Evolutionary conservation across 2,113 vertebrate species (phyloP).

Genomic region (Tachycineta bicolor): DNA sequence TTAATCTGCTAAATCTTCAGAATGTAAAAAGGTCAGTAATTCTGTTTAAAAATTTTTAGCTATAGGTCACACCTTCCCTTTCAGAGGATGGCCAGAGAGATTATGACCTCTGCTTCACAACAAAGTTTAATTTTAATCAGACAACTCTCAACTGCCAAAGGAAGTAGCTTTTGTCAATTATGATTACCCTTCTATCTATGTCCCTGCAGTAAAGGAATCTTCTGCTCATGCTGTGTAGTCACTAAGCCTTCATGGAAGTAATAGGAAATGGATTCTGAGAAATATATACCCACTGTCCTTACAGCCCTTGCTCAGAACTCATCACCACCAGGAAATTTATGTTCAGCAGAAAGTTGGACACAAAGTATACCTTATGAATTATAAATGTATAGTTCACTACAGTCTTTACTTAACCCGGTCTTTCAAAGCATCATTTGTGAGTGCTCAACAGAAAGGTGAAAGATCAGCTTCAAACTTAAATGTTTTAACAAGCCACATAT

Average conservation of each 20-base stretch:
- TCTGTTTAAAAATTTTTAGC: not conserved
- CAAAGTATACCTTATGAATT: not conserved
- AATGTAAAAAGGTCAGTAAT: not conserved
- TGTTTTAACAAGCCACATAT: accelerated
- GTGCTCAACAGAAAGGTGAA: not conserved
- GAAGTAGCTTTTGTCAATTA: not conserved
- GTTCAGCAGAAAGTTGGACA: not conserved
- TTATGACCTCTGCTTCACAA: not conserved
- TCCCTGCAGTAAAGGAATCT: not conserved
- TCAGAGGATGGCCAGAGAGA: not conserved
- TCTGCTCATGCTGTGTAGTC: not conserved
- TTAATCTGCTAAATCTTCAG: not conserved
- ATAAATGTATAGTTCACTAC: not conserved
- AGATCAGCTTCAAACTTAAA: not conserved
- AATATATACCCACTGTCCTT: not conserved
- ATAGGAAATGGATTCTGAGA: not conserved
- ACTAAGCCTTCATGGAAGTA: not conserved
- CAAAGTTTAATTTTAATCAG: not conserved
- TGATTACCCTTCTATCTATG: not conserved
- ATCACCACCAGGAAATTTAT: not conserved
- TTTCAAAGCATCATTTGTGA: not conserved
- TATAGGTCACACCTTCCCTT: not conserved
- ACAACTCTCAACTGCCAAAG: not conserved
- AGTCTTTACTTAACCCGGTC: not conserved
- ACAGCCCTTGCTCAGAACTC: not conserved